Evolutionary conservation across 2,888 invertebrate genomes (phyloP), one percentile per base, ranked within the genome.

Genomic region (Callimorpha dominula): DNA sequence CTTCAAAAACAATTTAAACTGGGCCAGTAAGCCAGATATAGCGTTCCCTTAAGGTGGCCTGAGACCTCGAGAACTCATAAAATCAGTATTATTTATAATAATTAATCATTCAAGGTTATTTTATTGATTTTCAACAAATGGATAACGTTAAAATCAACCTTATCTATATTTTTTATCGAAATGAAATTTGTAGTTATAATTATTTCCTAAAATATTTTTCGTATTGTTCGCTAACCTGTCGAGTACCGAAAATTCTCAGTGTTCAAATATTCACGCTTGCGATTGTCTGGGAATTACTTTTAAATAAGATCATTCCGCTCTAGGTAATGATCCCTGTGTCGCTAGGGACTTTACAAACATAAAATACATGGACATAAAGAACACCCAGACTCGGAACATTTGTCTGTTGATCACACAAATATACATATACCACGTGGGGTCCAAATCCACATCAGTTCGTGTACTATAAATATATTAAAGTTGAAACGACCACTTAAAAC

Each of bases 251-350:
- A 60, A 14, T 5, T 12, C 31, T 6, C 14, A 14, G 60, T 60
- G 60, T 31, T 60, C 31, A 14, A 31, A 31, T 31, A 31, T 60
- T 31, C 20, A 31, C 60, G 14, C 31, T 31, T 20, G 46, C 20
- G 15, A 49, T 20, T 49, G 31, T 49, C 20, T 20, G 14, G 49
- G 14, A 65, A 65, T 49, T 65, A 49, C 42, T 65, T 50, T 65
- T 40, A 6, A 50, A 65, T 65, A 65, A 65, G 20, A 69, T 31
- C 60, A 49, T 57, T 69, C 49, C 69, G 69, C 31, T 65, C 50
- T 65, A 65, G 65, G 65, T 40, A 65, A 65, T 65, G 50, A 66
- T 70, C 69, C 65, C 65, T 65, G 68, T 50, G 40, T 60, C 67
- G 64, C 74, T 72, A 72, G 50, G 54, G 62, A 70, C 70, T 65